Conservation (phyloP, 2,888 invertebrate genomes). For the Theretra japonica region DNA sequence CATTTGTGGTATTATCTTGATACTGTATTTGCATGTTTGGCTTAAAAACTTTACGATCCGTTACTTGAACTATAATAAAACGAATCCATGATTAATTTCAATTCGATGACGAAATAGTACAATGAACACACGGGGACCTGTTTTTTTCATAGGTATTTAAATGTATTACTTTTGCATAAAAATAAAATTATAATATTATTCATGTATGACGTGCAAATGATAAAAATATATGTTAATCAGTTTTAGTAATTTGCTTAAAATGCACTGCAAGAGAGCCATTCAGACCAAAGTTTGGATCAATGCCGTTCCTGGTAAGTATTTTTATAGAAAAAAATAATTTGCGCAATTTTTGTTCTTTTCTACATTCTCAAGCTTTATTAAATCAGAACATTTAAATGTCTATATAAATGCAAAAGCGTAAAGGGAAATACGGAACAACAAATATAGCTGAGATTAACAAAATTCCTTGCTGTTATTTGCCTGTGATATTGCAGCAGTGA, state of each 20-base stretch:
- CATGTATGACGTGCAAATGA: neutral
- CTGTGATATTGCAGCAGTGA: too few species aligned
- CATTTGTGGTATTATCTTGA: constrained; percentile 5
- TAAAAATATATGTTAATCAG: constrained; percentile 6
- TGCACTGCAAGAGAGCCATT: constrained; percentile 61
- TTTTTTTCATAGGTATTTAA: constrained; percentile 53
- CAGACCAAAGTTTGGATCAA: constrained; percentile 53
- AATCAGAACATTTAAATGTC: neutral
- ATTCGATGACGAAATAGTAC: constrained; percentile 34
- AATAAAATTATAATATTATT: neutral
- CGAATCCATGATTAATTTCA: constrained; percentile 33
- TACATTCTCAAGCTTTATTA: neutral
- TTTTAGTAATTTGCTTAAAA: constrained; percentile 44
- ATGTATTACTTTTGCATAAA: constrained; percentile 1
- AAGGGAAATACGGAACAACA: neutral
- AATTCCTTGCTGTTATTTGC: neutral
- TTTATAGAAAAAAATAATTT: neutral
- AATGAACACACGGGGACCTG: constrained; percentile 57
- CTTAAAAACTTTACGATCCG: constrained; percentile 46
- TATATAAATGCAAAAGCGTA: neutral
- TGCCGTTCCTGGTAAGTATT: constrained; percentile 67
- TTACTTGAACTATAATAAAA: constrained; percentile 42
- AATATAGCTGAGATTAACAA: neutral
- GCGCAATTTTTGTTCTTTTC: neutral
- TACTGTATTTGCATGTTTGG: constrained; percentile 18